Percentiles rank a stretch among this genome's conserved stretches.
phyloP scores from a whole-genome alignment of 2,888 invertebrate genomes.

The Euplexia lucipara region DNA sequence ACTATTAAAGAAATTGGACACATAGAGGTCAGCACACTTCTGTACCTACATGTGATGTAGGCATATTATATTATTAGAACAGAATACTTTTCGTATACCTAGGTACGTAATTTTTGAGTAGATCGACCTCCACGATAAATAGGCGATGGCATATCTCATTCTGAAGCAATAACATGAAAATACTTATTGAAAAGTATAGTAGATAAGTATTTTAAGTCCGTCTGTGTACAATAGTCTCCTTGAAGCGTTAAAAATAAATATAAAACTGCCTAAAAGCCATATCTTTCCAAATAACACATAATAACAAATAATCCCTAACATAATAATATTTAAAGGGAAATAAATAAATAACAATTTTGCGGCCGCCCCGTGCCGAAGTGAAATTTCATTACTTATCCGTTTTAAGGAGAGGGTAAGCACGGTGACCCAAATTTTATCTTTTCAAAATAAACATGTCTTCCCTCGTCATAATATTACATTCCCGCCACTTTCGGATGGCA shows the following conservation, averaged over 20 bases:
- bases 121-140: too few species aligned
- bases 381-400: slow-evolving; percentile 71
- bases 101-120: too few species aligned
- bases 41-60: too few species aligned
- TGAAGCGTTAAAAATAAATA: too few species aligned
- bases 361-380: slow-evolving; percentile 52
- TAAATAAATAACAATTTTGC: slow-evolving; percentile 63
- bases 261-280: not conserved
- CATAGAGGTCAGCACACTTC: too few species aligned
- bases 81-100: too few species aligned
- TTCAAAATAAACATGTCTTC: slow-evolving; percentile 63
- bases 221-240: too few species aligned
- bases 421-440: slow-evolving; percentile 69
- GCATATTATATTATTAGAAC: too few species aligned
- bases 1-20: too few species aligned
- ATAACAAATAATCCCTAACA: slow-evolving; percentile 4
- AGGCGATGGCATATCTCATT: too few species aligned
- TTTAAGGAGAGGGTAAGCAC: slow-evolving; percentile 64
- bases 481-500: slow-evolving; percentile 40
- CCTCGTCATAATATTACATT: slow-evolving; percentile 62
- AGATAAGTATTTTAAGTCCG: not conserved
- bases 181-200: too few species aligned
- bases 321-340: slow-evolving; percentile 56
- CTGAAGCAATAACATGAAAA: too few species aligned
- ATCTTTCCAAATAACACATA: slow-evolving; percentile 1